Conservation (phyloP, 2,113 vertebrate species). For the Tachysurus vachellii region DNA sequence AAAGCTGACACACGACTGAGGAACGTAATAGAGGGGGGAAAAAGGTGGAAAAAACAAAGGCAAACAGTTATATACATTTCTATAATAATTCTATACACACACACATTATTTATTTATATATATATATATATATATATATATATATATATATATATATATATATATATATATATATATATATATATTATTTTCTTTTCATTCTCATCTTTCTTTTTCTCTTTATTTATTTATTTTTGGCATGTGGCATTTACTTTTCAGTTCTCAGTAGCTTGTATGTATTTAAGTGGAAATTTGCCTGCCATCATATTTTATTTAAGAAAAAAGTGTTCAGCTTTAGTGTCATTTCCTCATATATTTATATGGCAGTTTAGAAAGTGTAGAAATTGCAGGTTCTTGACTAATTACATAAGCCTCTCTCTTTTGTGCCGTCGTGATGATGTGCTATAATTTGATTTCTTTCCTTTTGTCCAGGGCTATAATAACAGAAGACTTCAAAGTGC, state of each 20-base stretch:
- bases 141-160: too few relatives aligned
- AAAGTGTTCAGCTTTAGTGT: not conserved
- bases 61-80: not conserved
- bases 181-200: not conserved
- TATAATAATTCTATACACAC: too few relatives aligned
- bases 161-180: too few relatives aligned
- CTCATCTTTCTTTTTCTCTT: not conserved
- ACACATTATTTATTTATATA: too few relatives aligned
- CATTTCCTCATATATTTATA: not conserved
- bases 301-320: not conserved
- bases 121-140: too few relatives aligned
- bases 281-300: not conserved
- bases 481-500: conserved; percentile 99
- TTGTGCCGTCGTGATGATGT: not conserved
- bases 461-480: conserved; percentile 84
- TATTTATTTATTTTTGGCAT: not conserved
- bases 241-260: not conserved
- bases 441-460: conserved; percentile 20
- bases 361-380: not conserved
- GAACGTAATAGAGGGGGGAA: not conserved
- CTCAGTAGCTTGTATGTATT: not conserved
- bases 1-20: not conserved
- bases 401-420: conserved; percentile 8
- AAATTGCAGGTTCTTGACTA: conserved; percentile 30
- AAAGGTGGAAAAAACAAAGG: not conserved